Evolutionary conservation across 2,797 vertebrate genomes (phyloP), one percentile per base, ranked within the genome.

Genomic region (Delichon dasypus): DNA sequence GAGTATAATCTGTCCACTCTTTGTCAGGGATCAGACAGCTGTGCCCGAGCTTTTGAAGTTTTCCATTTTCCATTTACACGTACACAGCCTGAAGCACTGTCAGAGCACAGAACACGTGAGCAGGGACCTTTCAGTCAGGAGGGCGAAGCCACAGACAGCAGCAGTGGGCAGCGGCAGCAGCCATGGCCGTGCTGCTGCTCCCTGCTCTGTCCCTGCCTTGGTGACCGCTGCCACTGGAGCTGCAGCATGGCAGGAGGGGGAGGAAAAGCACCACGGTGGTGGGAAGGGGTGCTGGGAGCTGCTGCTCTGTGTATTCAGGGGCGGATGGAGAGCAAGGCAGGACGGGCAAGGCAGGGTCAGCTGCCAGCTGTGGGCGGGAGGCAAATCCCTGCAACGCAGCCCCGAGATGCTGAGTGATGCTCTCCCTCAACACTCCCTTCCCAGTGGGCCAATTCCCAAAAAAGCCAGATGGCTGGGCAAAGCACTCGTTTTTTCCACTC

Each of bases 171-270:
- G 45, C 54, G 67, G 77, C 73, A n/a, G n/a, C n/a, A n/a, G n/a
- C 36, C 27, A 1, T 12, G 40, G 45, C 21, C 4, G 2, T 2
- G 25, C 17, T 13, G 65, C 7, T 16, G 11, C 38, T 68, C 72
- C 21, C 25, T 0, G 0, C 44, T 0, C 0, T 7, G 30, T 9
- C 66, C 1, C 0, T 32, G 40, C 36, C 50, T 10, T 2, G 26
- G 74, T 0, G 1, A 9, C 2, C 3, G 26, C 4, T 7, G 34
- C n/a, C 32, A 25, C 32, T 3, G 26, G 42, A 53, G 32, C 17
- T 57, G 62, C 50, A 3, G 36, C 2, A 1, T 4, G 14, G 40
- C 38, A 29, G 57, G 48, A 11, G 1, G 2, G 32, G 58, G 19
- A 53, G 14, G 30, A 36, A 74, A 64, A 32, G 5, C 53, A 44